Conservation (phyloP, 1,140 invertebrate species). For the Drosophila albomicans region DNA sequence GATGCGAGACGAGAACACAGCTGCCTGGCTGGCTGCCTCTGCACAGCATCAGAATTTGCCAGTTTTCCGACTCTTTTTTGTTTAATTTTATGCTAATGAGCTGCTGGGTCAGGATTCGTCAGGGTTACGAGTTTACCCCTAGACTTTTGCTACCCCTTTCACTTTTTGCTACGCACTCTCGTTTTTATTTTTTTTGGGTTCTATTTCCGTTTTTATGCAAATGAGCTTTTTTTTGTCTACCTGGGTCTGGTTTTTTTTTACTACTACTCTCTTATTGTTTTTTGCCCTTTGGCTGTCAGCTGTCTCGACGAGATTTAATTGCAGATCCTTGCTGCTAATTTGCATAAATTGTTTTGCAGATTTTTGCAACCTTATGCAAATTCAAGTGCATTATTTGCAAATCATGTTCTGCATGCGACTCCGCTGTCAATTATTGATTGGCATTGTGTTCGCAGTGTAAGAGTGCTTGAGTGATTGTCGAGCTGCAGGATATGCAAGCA, state of each 20-base stretch:
- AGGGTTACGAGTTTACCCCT: constrained; percentile 36
- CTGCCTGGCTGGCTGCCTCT: too few species aligned
- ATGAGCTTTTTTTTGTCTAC: constrained; percentile 71
- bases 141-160: constrained; percentile 61
- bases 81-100: constrained; percentile 80
- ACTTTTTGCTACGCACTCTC: constrained; percentile 52
- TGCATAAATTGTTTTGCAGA: constrained; percentile 66
- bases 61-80: constrained; percentile 28
- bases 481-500: constrained; percentile 4
- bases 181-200: constrained; percentile 43
- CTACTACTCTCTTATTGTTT: constrained; percentile 5
- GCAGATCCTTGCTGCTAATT: constrained; percentile 62
- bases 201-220: constrained; percentile 72
- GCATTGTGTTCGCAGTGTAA: constrained; percentile 1
- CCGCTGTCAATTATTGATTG: constrained; percentile 73
- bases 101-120: constrained; percentile 32
- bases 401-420: constrained; percentile 78
- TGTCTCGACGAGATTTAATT: constrained; percentile 68
- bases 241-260: constrained; percentile 41
- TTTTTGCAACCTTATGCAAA: constrained; percentile 73
- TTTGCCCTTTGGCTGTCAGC: constrained; percentile 33
- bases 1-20: constrained; percentile 48
- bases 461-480: constrained; percentile 65
- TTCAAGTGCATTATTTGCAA: constrained; percentile 84
- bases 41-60: constrained; percentile 72